phyloP scores from a whole-genome alignment of 2,888 invertebrate species.

The Tribolium freemani region DNA sequence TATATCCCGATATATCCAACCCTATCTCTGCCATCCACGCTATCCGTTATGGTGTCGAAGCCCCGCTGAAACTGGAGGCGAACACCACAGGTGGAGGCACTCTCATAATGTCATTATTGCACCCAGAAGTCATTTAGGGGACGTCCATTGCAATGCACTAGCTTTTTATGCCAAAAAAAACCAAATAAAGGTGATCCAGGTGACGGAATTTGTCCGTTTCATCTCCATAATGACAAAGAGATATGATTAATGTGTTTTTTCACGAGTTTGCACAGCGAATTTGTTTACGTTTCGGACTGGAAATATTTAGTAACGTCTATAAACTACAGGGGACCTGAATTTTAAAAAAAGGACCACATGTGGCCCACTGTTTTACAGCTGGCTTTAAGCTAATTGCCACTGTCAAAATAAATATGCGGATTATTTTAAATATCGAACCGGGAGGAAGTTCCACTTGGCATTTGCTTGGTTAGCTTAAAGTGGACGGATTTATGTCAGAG shows the following conservation, averaged over 20 bases:
- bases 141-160: not conserved
- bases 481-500: not conserved
- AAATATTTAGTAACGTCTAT: slow-evolving; percentile 9
- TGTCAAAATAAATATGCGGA: slow-evolving; percentile 36
- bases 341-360: slow-evolving; percentile 32
- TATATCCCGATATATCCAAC: slow-evolving; percentile 40
- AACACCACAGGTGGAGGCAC: slow-evolving; percentile 26
- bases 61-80: slow-evolving; percentile 6
- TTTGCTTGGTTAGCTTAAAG: not conserved
- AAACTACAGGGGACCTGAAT: slow-evolving; percentile 12
- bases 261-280: not conserved
- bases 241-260: slow-evolving; percentile 13
- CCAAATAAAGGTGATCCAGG: not conserved
- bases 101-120: not conserved
- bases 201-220: slow-evolving; percentile 16
- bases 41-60: slow-evolving; percentile 32
- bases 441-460: not conserved
- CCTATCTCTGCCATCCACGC: slow-evolving; percentile 39
- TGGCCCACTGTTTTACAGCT: slow-evolving; percentile 14
- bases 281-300: slow-evolving; percentile 8
- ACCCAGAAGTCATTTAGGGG: slow-evolving; percentile 7
- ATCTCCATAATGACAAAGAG: slow-evolving; percentile 2
- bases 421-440: slow-evolving; percentile 22
- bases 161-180: not conserved
- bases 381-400: slow-evolving; percentile 16